Conservation (phyloP, 2,797 vertebrate genomes). For the Hydrocynus forskahlii region DNA sequence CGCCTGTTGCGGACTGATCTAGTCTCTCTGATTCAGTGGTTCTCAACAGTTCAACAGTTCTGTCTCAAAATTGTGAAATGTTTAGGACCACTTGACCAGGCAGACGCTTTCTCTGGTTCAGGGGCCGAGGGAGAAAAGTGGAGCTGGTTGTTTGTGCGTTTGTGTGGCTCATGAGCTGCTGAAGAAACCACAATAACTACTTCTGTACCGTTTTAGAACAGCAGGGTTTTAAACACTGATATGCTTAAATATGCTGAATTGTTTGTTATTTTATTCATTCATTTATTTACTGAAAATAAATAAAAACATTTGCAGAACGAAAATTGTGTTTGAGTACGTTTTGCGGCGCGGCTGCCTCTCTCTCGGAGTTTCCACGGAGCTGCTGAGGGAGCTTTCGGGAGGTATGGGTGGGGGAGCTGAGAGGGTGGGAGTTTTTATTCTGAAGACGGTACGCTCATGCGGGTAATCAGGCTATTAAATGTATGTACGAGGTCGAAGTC, state of each 20-base stretch:
- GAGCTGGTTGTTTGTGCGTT: background rate
- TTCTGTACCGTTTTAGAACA: no score
- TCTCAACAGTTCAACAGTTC: slow-evolving; percentile 96
- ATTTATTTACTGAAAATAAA: background rate
- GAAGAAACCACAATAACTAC: background rate
- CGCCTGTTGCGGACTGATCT: slow-evolving; percentile 23
- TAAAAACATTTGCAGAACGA: background rate
- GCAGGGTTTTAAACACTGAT: no score
- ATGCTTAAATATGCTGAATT: no score
- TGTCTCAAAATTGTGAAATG: slow-evolving; percentile 92
- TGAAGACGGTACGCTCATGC: background rate
- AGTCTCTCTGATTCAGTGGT: slow-evolving; percentile 85
- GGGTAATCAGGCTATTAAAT: no score
- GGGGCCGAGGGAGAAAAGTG: slow-evolving; percentile 78
- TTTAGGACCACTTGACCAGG: slow-evolving; percentile 92
- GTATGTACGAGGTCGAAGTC: background rate
- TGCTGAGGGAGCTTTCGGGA: no score
- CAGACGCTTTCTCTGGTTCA: slow-evolving; percentile 86
- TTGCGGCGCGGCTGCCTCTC: background rate
- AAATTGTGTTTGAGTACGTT: slow-evolving; percentile 44
- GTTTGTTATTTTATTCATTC: background rate
- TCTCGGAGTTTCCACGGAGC: no score
- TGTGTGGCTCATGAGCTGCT: background rate
- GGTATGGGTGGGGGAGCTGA: no score
- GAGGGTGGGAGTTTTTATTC: no score